phyloP scores from a whole-genome alignment of 1,140 invertebrate species.

The Lethrus apterus region DNA sequence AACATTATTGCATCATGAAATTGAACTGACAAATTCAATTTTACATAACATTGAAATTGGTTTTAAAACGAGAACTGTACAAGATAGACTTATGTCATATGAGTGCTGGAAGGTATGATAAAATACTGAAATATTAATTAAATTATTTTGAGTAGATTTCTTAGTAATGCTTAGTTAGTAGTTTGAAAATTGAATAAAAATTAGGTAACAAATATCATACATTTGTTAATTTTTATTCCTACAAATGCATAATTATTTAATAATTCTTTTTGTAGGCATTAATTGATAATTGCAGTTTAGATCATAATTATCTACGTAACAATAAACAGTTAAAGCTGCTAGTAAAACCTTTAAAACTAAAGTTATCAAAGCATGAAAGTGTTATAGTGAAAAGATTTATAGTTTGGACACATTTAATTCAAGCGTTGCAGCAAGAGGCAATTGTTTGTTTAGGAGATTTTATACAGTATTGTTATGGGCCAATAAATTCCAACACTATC shows the following conservation, averaged over 20 bases:
- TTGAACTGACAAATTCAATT: constrained; percentile 2
- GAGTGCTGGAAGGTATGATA: constrained; percentile 13
- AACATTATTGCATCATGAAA: constrained; percentile 8
- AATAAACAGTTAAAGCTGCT: constrained; percentile 7
- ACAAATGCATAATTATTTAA: neutral
- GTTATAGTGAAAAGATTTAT: constrained; percentile 4
- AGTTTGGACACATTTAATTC: constrained; percentile 2
- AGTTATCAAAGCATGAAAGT: constrained; percentile 2
- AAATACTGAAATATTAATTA: no score
- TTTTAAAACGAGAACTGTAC: constrained; percentile 9
- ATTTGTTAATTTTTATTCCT: no score
- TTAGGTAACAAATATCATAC: neutral
- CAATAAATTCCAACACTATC: no score
- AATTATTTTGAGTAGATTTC: constrained; percentile 3
- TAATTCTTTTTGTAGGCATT: constrained; percentile 7
- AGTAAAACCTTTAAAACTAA: constrained; percentile 12
- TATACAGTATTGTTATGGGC: constrained; percentile 3
- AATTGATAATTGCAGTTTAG: constrained; percentile 7
- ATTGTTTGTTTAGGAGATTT: constrained; percentile 3
- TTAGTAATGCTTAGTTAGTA: neutral
- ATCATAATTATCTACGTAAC: constrained; percentile 6
- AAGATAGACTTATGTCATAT: constrained; percentile 3
- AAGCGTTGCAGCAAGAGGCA: constrained; percentile 1
- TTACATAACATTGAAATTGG: constrained; percentile 7
- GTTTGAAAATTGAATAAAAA: neutral